These are phyloP conservation scores for Mugil cephalus DNA, from an alignment of 2,113 vertebrate genomes.

Conservation along the genomic window DNA sequence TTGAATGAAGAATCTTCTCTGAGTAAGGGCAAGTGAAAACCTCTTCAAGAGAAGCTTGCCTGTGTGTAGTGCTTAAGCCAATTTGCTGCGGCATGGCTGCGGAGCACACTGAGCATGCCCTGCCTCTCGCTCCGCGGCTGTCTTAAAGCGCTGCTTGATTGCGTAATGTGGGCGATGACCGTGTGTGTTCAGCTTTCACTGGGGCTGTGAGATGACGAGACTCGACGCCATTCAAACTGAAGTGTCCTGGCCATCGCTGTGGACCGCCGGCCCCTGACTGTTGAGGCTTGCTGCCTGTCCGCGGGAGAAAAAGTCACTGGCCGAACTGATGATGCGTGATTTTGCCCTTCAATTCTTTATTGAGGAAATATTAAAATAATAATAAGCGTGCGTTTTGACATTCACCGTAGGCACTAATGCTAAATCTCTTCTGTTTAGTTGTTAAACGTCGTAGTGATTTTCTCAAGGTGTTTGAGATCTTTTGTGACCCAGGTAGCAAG, in stretches of 20 bases:
- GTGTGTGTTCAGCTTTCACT: conserved; percentile 74
- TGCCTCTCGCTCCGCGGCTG: conserved; percentile 69
- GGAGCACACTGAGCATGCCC: conserved; percentile 78
- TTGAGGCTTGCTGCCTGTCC: conserved; percentile 52
- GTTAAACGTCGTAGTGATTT: conserved; percentile 53
- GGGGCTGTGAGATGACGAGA: conserved; percentile 69
- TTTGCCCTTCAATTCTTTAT: conserved; percentile 33
- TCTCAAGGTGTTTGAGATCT: conserved; percentile 60
- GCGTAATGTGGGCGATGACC: conserved; percentile 77
- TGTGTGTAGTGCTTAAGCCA: conserved; percentile 78
- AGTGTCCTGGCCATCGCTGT: conserved; percentile 37
- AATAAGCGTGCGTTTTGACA: background rate
- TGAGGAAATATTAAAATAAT: background rate
- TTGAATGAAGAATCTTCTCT: conserved; percentile 67
- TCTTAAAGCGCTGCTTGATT: conserved; percentile 80
- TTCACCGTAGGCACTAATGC: background rate
- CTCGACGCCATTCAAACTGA: conserved; percentile 64
- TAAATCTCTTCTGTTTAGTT: conserved; percentile 9
- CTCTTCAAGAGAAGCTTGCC: conserved; percentile 73
- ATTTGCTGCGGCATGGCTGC: conserved; percentile 79
- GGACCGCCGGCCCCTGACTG: conserved; percentile 49
- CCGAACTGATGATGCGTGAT: conserved; percentile 34
- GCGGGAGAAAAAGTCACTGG: conserved; percentile 26
- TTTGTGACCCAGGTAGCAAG: conserved; percentile 73
- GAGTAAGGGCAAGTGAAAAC: conserved; percentile 73